Evolutionary conservation across 2,888 invertebrate genomes (phyloP), one percentile per base, ranked within the genome.

Genomic region (Eumerus sabulonum): DNA sequence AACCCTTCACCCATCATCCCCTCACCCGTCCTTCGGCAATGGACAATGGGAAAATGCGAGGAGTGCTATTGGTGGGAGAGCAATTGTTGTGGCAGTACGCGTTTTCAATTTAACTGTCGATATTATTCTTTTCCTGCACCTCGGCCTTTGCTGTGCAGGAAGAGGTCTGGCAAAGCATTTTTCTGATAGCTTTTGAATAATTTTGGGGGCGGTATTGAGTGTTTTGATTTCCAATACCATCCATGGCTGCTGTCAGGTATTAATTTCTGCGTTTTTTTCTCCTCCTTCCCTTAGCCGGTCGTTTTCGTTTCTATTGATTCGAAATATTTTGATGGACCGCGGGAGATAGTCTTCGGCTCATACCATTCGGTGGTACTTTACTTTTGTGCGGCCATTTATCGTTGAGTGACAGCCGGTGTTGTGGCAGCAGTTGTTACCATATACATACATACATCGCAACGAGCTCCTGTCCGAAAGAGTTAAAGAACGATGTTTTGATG

Each of bases 401-500:
- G 73, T 73, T 77, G 77, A 77, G 63, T 77, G 77, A 77, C 77
- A 73, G 77, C 51, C 73, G 76, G 56, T 51, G 66, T 57, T 59
- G 56, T 74, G 48, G 62, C 27, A 27, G 27, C 27, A 27, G 27
- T 27, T 27, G 27, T 2, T 27, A n/a, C n/a, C n/a, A n/a, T n/a
- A n/a, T 45, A 12, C 47, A 5, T 16, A 13, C 36, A 19, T 27
- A 45, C 19, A 64, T 27, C 27, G 27, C 2, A 27, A 27, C 27
- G 27, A 7, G 27, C 27, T 27, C 7, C 27, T 27, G 27, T 14
- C 51, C 67, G n/a, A n/a, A 63, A 77, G 57, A 59, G 27, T 51
- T 57, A 59, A 68, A 68, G 66, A 50, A 70, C 70, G 85, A n/a
- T n/a, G n/a, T n/a, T n/a, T 85, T 87, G 88, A 87, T 87, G 87